Evolutionary conservation across 2,888 invertebrate species (phyloP), one percentile per base, ranked within the genome.

Genomic region (Pandemis heparana): DNA sequence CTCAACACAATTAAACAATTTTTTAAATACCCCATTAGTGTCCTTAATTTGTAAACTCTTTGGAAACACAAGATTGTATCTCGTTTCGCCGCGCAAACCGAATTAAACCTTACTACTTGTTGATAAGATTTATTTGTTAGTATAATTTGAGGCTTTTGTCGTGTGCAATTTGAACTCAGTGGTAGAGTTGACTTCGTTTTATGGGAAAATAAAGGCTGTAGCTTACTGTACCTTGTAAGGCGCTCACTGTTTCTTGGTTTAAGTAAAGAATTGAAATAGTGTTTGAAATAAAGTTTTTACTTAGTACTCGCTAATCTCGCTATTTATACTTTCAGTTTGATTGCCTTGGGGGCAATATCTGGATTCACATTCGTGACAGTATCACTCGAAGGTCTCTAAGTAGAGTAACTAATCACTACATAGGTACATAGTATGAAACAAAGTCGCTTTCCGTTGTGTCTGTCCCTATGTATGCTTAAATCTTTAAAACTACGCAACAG

Each of bases 21-120:
- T 82, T 82, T 82, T 80, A 82, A 80, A 81, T 79, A 77, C 79
- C 80, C 81, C 81, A 82, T 82, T 82, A 82, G 82, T 76, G 79
- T 77, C 80, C 76, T 81, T 82, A 81, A 82, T 82, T 82, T 80
- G 82, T 79, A 78, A 79, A 71, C 75, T 77, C 73, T 60, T 70
- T 65, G 73, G 70, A 38, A 32, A 46, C 61, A 76, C 71, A 75
- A 76, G 76, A 68, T 72, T 72, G 71, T 74, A 76, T 75, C 71
- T 75, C 62, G 14, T 70, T 65, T 61, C 10, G 10, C 53, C 6
- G n/a, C 43, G 43, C 51, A 53, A 60, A 7, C 18, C n/a, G 60
- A 61, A n/a, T 3, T 14, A 53, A 61, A 65, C 60, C 9, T 65
- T 6, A n/a, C 14, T 0, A 7, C 12, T 43, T 7, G 3, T 0